Base-by-base conservation (phyloP, 2,888 invertebrate species). In the Melanophora roralis region DNA sequence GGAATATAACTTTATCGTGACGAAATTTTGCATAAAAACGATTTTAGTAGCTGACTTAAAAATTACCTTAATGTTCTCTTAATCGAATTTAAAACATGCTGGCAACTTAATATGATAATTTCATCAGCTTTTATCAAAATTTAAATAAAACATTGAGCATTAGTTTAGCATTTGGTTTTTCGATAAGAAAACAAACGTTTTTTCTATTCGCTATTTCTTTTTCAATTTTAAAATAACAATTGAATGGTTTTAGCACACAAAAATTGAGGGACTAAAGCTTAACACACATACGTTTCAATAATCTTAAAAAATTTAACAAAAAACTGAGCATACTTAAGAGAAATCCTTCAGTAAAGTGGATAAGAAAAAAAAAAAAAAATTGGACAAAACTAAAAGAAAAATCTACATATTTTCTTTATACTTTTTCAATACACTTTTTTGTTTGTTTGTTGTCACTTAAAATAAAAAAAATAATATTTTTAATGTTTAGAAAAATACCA, bases 301-400 rank as follows among this genome's bases (percentile, higher is more conserved):
- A 59, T 69, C 69, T 65, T 71, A 27, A 59, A 69, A 62, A 40
- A 72, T n/a, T n/a, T n/a, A 64, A 38, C n/a, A 40, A 32, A 57
- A 45, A 27, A 27, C 27, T 27, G 27, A 27, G 65, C 40, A 74
- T 71, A 79, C 60, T 75, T 75, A 57, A 64, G 40, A 43, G 38
- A 64, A 53, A 78, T 68, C 68, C 78, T 78, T 64, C 73, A 78
- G 64, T 59, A 59, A 69, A 78, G 78, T 78, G 78, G 57, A 74
- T 74, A 57, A n/a, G n/a, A n/a, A n/a, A n/a, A n/a, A n/a, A n/a
- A n/a, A n/a, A n/a, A n/a, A 64, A 72, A 78, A 53, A 43, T 73
- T 78, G 49, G 62, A 74, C 62, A 78, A 47, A 68, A 64, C 68
- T 60, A 40, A 62, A 64, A 49, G 74, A 51, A 55, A 74, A 78